Conservation (phyloP, 2,888 invertebrate species). For the Drosophila basisetae region DNA sequence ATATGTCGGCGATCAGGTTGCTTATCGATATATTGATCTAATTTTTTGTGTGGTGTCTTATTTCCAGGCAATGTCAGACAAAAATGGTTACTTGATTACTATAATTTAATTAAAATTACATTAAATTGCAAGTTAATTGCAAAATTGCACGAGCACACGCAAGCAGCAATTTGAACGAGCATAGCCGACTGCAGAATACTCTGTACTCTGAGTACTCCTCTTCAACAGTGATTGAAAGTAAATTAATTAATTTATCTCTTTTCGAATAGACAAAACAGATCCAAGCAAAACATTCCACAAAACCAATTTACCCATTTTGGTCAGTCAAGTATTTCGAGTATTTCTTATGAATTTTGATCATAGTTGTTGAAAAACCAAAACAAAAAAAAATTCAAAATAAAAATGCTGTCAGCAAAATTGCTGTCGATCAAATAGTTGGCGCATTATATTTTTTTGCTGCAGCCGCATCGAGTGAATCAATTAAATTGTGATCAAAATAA, state of each 20-base stretch:
- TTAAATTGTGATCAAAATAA: conserved; percentile 15
- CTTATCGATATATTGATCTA: neutral
- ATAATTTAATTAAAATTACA: conserved; percentile 69
- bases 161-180: neutral
- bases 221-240: neutral
- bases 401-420: conserved; percentile 12
- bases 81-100: conserved; percentile 21
- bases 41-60: conserved; percentile 1
- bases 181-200: neutral
- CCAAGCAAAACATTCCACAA: neutral
- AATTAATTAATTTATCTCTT: neutral
- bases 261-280: neutral
- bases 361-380: conserved; percentile 25
- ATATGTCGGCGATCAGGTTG: neutral
- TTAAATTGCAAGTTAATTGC: conserved; percentile 58
- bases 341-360: conserved; percentile 16
- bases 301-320: neutral
- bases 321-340: neutral
- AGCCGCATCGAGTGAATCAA: conserved; percentile 56
- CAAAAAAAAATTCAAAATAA: neutral
- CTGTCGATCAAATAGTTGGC: conserved; percentile 38
- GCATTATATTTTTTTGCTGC: conserved; percentile 41
- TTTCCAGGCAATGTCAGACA: conserved; percentile 14
- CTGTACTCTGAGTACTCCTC: neutral
- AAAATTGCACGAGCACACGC: conserved; percentile 39